Percentiles rank a stretch among this genome's conserved stretches.
These are phyloP conservation scores for Pollachius pollachius DNA, from an alignment of 2,113 vertebrate genomes.

Conservation along the genomic window DNA sequence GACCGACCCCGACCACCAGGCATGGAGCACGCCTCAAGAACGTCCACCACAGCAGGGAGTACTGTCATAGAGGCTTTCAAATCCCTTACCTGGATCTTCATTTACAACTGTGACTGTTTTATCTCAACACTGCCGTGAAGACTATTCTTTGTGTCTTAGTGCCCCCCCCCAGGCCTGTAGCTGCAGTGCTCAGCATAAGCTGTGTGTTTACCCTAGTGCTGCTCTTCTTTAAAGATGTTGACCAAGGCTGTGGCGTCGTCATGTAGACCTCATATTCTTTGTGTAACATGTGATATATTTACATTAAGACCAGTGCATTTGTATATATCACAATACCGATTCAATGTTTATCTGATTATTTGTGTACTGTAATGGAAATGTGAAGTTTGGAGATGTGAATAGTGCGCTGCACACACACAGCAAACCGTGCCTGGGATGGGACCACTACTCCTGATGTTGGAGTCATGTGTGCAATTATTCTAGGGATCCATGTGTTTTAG, in stretches of 20 bases:
- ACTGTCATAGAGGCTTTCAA: too few relatives aligned
- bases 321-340: background rate
- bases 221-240: background rate
- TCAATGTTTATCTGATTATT: background rate
- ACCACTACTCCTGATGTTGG: constrained; percentile 33
- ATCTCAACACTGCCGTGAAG: constrained; percentile 1
- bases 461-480: constrained; percentile 22
- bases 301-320: background rate
- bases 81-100: background rate
- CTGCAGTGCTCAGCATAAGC: background rate
- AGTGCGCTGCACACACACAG: constrained; percentile 7
- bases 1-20: background rate
- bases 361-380: constrained; percentile 33
- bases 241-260: background rate
- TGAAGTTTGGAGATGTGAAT: constrained; percentile 27
- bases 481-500: constrained; percentile 22
- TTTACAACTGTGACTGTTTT: background rate
- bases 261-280: background rate
- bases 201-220: constrained; percentile 9
- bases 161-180: too few relatives aligned
- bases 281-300: constrained; percentile 8
- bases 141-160: too few relatives aligned
- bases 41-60: background rate
- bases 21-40: background rate
- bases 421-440: constrained; percentile 41